Conservation (phyloP, 1,140 invertebrate species). For the Trichonephila clavata region DNA sequence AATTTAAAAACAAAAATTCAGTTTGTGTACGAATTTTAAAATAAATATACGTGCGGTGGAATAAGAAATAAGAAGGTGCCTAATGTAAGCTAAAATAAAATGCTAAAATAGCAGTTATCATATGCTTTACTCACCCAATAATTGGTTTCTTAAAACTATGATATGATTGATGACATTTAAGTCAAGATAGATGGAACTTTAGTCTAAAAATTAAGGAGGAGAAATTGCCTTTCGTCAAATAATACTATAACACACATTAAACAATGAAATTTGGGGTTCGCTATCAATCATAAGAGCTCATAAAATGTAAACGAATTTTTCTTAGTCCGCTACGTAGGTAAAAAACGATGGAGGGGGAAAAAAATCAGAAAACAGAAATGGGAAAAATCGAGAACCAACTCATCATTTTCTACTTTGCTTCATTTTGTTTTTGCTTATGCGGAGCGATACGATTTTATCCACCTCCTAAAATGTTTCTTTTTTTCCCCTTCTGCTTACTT, state of each 20-base stretch:
- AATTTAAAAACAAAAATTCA: no score
- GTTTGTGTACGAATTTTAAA: no score
- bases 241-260: background rate
- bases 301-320: constrained; percentile 60
- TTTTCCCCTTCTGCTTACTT: constrained; percentile 21
- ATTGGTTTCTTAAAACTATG: background rate
- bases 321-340: background rate
- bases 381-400: constrained; percentile 40
- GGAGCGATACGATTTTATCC: constrained; percentile 62
- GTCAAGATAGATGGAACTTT: background rate
- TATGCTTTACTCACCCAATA: background rate
- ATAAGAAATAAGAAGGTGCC: no score
- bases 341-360: background rate
- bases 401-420: constrained; percentile 60
- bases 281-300: constrained; percentile 52
- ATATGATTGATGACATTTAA: background rate
- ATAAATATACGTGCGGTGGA: no score
- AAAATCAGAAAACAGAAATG: background rate
- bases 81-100: no score
- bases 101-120: no score
- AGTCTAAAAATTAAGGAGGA: background rate
- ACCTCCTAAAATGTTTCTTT: constrained; percentile 45
- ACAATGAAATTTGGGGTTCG: background rate
- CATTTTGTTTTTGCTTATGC: constrained; percentile 21
- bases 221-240: constrained; percentile 7